Conservation (phyloP, 2,797 vertebrate species). For the Petrocephalus sullivani region DNA sequence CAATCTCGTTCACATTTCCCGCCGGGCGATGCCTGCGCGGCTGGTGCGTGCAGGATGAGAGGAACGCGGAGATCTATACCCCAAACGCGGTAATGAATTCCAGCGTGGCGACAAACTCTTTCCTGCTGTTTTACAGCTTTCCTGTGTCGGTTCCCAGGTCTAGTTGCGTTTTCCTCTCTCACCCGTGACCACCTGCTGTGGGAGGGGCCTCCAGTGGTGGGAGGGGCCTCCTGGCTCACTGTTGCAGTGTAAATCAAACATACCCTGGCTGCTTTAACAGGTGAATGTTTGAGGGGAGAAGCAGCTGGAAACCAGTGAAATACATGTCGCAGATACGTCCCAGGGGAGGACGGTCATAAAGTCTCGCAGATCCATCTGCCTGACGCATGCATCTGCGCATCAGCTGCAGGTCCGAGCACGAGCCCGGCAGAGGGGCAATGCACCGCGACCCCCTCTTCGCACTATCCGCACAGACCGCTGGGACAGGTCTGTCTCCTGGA, state of each 20-base stretch:
- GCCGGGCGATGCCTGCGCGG: background rate
- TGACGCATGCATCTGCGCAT: background rate
- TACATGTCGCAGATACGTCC: background rate
- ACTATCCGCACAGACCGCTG: background rate
- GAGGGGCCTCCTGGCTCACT: background rate
- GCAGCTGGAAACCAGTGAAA: background rate
- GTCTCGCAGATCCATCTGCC: slow-evolving; percentile 4
- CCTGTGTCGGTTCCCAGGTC: background rate
- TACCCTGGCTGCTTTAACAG: background rate
- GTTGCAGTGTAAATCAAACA: background rate
- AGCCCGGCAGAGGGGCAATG: background rate
- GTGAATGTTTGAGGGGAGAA: background rate
- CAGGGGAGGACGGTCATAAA: background rate
- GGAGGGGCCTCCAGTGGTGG: background rate
- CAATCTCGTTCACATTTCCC: background rate
- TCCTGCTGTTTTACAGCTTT: background rate
- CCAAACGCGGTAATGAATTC: background rate
- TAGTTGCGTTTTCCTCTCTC: background rate
- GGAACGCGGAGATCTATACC: background rate
- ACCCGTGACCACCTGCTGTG: slow-evolving; percentile 5
- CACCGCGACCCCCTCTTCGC: background rate
- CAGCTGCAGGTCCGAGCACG: background rate
- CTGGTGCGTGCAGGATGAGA: background rate
- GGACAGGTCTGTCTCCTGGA: slow-evolving; percentile 8
- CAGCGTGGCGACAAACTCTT: background rate